phyloP scores from a whole-genome alignment of 2,888 invertebrate genomes.

The Imbricaverruca yamaguchii region DNA sequence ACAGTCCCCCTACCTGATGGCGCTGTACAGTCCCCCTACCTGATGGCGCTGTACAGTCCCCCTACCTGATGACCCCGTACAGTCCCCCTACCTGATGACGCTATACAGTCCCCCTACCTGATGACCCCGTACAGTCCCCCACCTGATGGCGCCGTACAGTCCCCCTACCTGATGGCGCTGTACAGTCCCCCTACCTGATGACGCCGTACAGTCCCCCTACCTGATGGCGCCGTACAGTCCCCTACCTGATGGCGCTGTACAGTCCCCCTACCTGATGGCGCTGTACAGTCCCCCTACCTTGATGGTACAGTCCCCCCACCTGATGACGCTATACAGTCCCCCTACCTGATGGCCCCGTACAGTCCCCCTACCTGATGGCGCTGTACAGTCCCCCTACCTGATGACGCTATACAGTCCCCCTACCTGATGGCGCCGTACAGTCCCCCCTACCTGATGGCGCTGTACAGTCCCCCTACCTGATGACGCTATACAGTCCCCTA shows the following conservation, averaged over 20 bases:
- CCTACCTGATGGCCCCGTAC: too few species aligned
- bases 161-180: slow-evolving; percentile 24
- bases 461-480: slow-evolving; percentile 20
- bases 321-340: slow-evolving; percentile 26
- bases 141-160: slow-evolving; percentile 26
- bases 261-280: slow-evolving; percentile 21
- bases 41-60: slow-evolving; percentile 27
- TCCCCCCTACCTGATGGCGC: slow-evolving; percentile 23
- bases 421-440: slow-evolving; percentile 26
- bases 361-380: slow-evolving; percentile 21
- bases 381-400: too few species aligned
- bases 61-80: too few species aligned
- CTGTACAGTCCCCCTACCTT: too few species aligned
- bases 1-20: slow-evolving; percentile 13
- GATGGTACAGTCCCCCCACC: neutral
- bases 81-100: slow-evolving; percentile 20
- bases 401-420: too few species aligned
- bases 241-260: too few species aligned
- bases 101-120: too few species aligned
- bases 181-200: too few species aligned
- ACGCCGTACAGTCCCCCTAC: neutral
- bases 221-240: slow-evolving; percentile 26
- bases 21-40: slow-evolving; percentile 22
- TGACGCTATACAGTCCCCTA: slow-evolving; percentile 27
- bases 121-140: too few species aligned